phyloP scores from a whole-genome alignment of 2,113 vertebrate genomes.

The Turnix velox region DNA sequence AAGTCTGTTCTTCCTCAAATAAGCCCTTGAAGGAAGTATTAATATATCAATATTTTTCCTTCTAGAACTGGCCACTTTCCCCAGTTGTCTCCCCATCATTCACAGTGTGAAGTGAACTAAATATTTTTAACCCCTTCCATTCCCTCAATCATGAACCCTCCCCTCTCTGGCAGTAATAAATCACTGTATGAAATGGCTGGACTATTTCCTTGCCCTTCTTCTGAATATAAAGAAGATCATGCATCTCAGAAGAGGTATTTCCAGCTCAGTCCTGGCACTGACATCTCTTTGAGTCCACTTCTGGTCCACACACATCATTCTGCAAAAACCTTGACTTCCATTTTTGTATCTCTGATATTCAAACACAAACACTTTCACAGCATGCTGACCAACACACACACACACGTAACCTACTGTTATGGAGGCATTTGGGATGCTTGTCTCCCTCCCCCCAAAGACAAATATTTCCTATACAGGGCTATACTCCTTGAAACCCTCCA shows the following conservation, averaged over 20 bases:
- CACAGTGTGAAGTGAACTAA: not conserved
- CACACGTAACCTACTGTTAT: not conserved
- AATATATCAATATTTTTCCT: slow-evolving; percentile 32
- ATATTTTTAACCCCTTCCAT: not conserved
- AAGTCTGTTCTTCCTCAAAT: slow-evolving; percentile 36
- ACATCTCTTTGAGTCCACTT: not conserved
- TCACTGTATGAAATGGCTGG: not conserved
- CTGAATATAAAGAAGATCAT: not conserved
- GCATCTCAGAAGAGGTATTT: not conserved
- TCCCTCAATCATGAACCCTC: not conserved
- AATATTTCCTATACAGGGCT: not conserved
- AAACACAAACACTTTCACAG: not conserved
- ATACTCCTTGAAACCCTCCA: not conserved
- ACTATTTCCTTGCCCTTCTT: not conserved
- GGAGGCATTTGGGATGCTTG: not conserved
- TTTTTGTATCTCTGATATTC: not conserved
- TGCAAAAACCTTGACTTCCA: not conserved
- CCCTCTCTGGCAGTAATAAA: not conserved
- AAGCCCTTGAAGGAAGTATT: slow-evolving; percentile 32
- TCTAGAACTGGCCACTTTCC: not conserved
- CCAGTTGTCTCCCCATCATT: not conserved
- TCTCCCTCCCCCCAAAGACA: not conserved
- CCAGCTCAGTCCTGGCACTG: not conserved
- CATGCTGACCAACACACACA: accelerated
- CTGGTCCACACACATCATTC: not conserved